phyloP scores from a whole-genome alignment of 2,888 invertebrate genomes.

The Trissonchulus sp. region DNA sequence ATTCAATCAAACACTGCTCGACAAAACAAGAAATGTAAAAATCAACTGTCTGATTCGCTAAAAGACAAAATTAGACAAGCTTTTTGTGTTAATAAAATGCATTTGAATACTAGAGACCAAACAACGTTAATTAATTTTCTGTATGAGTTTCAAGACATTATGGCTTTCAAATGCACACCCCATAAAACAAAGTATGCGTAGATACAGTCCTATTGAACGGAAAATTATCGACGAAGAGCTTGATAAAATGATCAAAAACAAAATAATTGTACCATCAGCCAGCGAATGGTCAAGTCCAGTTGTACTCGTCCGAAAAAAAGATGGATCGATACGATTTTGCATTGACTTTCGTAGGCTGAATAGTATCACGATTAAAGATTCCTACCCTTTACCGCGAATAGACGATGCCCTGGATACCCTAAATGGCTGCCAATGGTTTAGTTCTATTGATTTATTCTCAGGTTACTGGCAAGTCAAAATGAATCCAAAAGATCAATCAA shows the following conservation, averaged over 20 bases:
- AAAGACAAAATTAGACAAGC: no score
- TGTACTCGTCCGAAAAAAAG: conserved; percentile 48
- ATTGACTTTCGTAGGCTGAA: conserved; percentile 39
- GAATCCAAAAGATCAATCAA: no score
- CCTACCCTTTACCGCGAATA: conserved; percentile 25
- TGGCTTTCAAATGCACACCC: not conserved
- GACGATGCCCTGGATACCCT: not conserved
- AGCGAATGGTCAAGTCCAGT: conserved; percentile 49
- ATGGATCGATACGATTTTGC: conserved; percentile 38
- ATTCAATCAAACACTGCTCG: no score
- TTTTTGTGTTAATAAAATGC: no score
- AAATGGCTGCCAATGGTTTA: not conserved
- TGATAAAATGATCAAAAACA: not conserved
- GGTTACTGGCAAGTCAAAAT: no score
- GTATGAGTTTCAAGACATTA: not conserved
- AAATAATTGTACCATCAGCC: conserved; percentile 38
- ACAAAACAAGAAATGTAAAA: no score
- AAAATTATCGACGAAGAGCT: not conserved
- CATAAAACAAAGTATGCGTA: not conserved
- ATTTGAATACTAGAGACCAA: no score
- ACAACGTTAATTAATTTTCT: not conserved
- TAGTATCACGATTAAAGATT: conserved; percentile 32
- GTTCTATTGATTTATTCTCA: conserved; percentile 25
- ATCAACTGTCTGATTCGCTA: no score
- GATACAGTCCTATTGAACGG: not conserved